A percentile compares a stretch with the other conserved stretches of the same genome.
Evolutionary conservation across 2,797 vertebrate genomes (phyloP).

Genomic region (Kryptopterus vitreolus): DNA sequence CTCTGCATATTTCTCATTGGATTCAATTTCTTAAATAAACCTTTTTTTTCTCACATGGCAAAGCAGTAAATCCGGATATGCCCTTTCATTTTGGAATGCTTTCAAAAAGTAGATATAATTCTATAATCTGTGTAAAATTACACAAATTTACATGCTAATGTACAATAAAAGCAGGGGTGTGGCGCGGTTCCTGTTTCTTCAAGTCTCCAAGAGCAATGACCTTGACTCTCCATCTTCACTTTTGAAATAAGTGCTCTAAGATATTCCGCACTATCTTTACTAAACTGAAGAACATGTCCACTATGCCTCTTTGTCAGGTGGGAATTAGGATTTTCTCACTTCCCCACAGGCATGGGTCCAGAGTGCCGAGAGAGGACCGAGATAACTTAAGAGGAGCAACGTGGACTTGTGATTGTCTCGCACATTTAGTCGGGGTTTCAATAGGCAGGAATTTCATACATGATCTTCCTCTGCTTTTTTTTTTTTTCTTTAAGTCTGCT

Average conservation of each 20-base stretch:
- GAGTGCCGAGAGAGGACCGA: conserved; percentile 43
- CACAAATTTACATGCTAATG: neutral
- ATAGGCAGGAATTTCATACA: conserved; percentile 36
- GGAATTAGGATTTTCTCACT: conserved; percentile 74
- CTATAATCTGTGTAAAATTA: neutral
- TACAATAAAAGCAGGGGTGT: neutral
- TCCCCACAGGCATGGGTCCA: conserved; percentile 36
- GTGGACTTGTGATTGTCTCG: conserved; percentile 45
- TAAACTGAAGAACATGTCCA: conserved; percentile 55
- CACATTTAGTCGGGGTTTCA: conserved; percentile 32
- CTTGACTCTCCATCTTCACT: conserved; percentile 48
- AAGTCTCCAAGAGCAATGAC: conserved; percentile 52
- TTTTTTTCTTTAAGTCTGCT: neutral
- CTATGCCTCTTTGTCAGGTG: conserved; percentile 72
- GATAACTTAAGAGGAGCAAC: conserved; percentile 43
- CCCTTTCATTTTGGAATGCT: neutral
- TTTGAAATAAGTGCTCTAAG: conserved; percentile 44
- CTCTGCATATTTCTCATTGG: neutral
- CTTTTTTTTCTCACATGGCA: neutral
- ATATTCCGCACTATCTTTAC: conserved; percentile 51
- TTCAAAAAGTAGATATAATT: neutral
- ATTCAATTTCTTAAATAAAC: neutral
- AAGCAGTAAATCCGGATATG: neutral
- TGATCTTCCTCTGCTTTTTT: neutral
- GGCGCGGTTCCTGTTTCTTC: neutral